A percentile compares a stretch with the other conserved stretches of the same genome.
These are phyloP conservation scores for Plutella xylostella DNA, from an alignment of 2,888 invertebrate genomes.

Conservation along the genomic window DNA sequence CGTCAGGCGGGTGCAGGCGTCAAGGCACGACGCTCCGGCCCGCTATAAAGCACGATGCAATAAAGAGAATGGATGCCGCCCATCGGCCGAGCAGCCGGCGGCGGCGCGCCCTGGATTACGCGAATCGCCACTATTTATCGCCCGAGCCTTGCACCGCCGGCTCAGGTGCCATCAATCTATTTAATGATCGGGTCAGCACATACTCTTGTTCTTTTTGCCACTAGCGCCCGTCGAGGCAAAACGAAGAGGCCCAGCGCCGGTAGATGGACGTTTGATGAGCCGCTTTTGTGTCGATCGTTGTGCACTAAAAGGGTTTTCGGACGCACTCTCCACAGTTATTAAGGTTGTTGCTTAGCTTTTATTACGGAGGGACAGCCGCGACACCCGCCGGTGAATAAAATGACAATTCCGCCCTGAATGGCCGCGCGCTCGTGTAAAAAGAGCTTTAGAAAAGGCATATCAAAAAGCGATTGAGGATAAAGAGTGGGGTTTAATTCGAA, in stretches of 20 bases:
- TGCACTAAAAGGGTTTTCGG: conserved; percentile 53
- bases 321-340: conserved; percentile 38
- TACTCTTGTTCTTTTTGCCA: conserved; percentile 60
- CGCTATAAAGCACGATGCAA: conserved; percentile 67
- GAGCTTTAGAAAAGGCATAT: not conserved
- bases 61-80: conserved; percentile 70
- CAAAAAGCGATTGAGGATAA: not conserved
- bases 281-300: conserved; percentile 59
- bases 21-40: conserved; percentile 47
- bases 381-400: conserved; percentile 20
- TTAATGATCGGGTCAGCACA: conserved; percentile 71
- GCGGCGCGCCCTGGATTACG: conserved; percentile 57
- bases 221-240: conserved; percentile 42
- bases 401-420: not conserved
- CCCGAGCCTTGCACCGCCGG: conserved; percentile 45
- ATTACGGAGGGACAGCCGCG: conserved; percentile 17
- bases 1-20: conserved; percentile 26
- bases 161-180: conserved; percentile 70
- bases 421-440: conserved; percentile 5
- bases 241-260: conserved; percentile 43
- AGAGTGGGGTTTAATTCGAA: conserved; percentile 26
- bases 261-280: conserved; percentile 69
- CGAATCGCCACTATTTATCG: conserved; percentile 70
- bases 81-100: conserved; percentile 43
- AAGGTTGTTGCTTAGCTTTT: conserved; percentile 25